Base-by-base conservation (phyloP, 2,113 vertebrate species). In the Brachypteracias leptosomus region DNA sequence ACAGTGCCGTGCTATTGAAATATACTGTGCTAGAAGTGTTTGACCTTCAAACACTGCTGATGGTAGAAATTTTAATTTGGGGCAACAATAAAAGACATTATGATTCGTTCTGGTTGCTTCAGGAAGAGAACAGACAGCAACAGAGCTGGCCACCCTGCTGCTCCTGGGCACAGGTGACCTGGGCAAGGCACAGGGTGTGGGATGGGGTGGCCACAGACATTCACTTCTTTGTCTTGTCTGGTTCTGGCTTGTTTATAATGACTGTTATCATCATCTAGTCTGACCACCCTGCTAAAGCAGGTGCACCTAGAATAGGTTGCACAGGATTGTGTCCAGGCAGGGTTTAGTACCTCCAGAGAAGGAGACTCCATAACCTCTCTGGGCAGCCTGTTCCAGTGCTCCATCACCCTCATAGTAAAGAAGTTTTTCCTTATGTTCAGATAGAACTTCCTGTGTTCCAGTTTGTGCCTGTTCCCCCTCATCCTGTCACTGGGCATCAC, bases 131-230 rank as follows among this genome's bases (percentile, higher is more conserved):
- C 12, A n/a, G 8, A 0, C 1, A 7, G 16, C 28, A 7, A 12
- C 3, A 1, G 40, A 9, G 42, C 12, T 22, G 1, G 1, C 33
- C 0, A 19, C 42, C 19, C 19, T 4, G 10, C 10, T 14, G 2
- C 26, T 38, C 13, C 17, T 5, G 33, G 21, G 46, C 61, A 5
- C 2, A 21, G 13, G 13, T 3, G 6, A 2, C 7, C 0, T 0
- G 17, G n/a, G 18, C 6, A 31, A 13, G 73, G 36, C n/a, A 13
- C 0, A 0, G 2, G 6, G 8, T 26, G 31, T 11, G 40, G 31
- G 55, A 2, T 44, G 29, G 8, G 21, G 26, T 10, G 20, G 18
- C 19, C 18, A 1, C 3, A 28, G 31, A 2, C 5, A 3, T 11
- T 28, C 13, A 2, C 22, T 6, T 62, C 29, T 29, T 52, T 25